These are phyloP conservation scores for Podabrus alpinus DNA, from an alignment of 2,888 invertebrate genomes.

Conservation along the genomic window DNA sequence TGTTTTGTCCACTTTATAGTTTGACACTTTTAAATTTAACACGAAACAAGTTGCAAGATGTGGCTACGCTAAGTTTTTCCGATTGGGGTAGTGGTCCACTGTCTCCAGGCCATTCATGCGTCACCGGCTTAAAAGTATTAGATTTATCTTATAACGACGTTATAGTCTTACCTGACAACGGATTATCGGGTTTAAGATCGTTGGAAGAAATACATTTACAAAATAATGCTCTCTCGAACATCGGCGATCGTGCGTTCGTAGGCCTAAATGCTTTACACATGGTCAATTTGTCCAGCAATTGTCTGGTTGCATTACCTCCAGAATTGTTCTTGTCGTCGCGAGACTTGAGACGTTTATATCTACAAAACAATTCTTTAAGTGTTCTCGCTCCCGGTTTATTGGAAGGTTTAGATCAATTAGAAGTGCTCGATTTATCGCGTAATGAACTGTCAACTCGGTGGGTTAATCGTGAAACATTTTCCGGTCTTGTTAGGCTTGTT, in stretches of 20 bases:
- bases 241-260: slow-evolving; percentile 75
- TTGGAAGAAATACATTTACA: slow-evolving; percentile 73
- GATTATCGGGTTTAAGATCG: slow-evolving; percentile 70
- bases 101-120: slow-evolving; percentile 64
- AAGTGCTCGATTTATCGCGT: slow-evolving; percentile 72
- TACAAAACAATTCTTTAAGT: slow-evolving; percentile 77
- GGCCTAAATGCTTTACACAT: slow-evolving; percentile 71
- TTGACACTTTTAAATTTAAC: slow-evolving; percentile 74
- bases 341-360: slow-evolving; percentile 71
- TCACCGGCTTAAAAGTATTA: slow-evolving; percentile 68
- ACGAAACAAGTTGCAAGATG: slow-evolving; percentile 77
- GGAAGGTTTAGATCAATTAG: slow-evolving; percentile 73
- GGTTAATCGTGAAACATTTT: slow-evolving; percentile 78
- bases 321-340: slow-evolving; percentile 76
- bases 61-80: slow-evolving; percentile 74
- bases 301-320: slow-evolving; percentile 75
- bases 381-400: slow-evolving; percentile 76
- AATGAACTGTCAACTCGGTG: slow-evolving; percentile 79
- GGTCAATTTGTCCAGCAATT: slow-evolving; percentile 80
- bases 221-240: slow-evolving; percentile 74
- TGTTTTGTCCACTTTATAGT: slow-evolving; percentile 73
- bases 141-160: slow-evolving; percentile 79
- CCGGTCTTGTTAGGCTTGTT: slow-evolving; percentile 72
- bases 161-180: slow-evolving; percentile 70
- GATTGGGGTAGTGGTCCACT: slow-evolving; percentile 72